Evolutionary conservation across 2,888 invertebrate genomes (phyloP), one percentile per base, ranked within the genome.

Genomic region (Mythimna albipuncta): DNA sequence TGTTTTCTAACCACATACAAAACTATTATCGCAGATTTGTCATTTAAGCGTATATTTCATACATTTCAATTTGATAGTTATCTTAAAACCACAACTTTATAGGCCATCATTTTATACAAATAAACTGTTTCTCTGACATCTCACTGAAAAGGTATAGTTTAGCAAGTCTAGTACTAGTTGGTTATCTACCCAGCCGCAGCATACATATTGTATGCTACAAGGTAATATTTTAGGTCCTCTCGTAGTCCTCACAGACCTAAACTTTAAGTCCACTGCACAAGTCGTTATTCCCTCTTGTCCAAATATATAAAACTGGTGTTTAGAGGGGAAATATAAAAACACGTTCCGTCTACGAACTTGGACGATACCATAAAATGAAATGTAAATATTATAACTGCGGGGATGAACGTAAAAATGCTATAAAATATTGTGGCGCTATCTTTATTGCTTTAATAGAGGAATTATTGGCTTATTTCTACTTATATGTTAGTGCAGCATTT

Each of bases 381-480:
- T 90, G 87, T 90, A 90, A 91, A 92, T 90, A 91, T 88, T 87
- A 89, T 89, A 89, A 91, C 88, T 87, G 77, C 83, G 79, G 77
- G 87, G 85, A 88, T 89, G 82, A 87, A 86, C 88, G 87, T 91
- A 92, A 92, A 91, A 91, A 83, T 83, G 84, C 79, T 85, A 82
- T 91, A 89, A 92, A 92, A 91, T 90, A 91, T 89, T 82, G 85
- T 86, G 82, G 79, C 78, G 85, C 89, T 89, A 90, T 90, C 88
- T 92, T 91, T 91, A 91, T 89, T 85, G 86, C 84, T 85, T 67
- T 86, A 89, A 87, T 88, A 90, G 88, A 84, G 78, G 85, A 86
- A 85, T 89, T 87, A 89, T 89, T 87, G 86, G 82, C 81, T 84
- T 87, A 87, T 81, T 72, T 73, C 70, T 84, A 79, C 73, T 69